Percentiles rank a stretch among this genome's conserved stretches.
phyloP scores from a whole-genome alignment of 2,113 vertebrate species.

The mouse (Mus musculus) region DNA sequence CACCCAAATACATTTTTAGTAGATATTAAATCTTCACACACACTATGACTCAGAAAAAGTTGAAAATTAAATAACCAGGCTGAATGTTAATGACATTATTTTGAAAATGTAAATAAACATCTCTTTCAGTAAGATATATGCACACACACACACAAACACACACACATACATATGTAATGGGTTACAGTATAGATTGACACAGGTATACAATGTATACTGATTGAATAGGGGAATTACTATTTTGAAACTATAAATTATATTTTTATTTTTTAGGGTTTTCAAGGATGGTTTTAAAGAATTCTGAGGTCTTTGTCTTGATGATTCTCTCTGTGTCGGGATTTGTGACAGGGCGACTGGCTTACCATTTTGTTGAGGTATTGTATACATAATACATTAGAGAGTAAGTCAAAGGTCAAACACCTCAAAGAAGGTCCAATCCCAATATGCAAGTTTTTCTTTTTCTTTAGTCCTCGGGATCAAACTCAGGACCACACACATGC shows the following conservation, averaged over 20 bases:
- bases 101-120: neutral
- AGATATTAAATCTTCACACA: neutral
- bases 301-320: conserved; percentile 59
- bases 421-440: neutral
- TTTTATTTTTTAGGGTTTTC: conserved; percentile 73
- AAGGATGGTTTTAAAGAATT: conserved; percentile 61
- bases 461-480: neutral
- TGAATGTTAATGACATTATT: neutral
- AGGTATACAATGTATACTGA: neutral
- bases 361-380: conserved; percentile 68
- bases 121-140: neutral
- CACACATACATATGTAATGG: neutral
- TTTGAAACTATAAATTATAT: conserved; percentile 20
- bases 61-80: conserved; percentile 2
- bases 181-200: neutral
- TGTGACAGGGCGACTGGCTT: conserved; percentile 68
- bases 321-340: conserved; percentile 71
- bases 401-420: neutral
- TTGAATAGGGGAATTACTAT: neutral
- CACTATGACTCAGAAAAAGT: neutral
- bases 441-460: neutral
- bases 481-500: neutral
- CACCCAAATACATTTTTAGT: neutral
- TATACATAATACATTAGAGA: neutral
- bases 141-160: neutral